Base-by-base conservation (phyloP, 92 coral and sea anemone genomes). In the Zoanthus solanderi region DNA sequence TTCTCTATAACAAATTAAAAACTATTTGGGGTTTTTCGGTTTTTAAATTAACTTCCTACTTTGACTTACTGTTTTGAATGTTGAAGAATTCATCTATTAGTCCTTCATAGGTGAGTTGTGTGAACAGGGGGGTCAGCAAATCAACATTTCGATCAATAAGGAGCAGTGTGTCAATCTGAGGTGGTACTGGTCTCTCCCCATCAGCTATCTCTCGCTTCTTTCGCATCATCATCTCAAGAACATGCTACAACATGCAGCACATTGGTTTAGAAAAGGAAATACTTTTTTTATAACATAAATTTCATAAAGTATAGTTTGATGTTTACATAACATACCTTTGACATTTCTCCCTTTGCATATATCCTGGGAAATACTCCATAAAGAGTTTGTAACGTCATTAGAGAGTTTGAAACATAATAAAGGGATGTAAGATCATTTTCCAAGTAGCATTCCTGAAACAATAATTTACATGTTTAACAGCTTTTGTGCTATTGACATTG, bases 51-150 rank as follows among this genome's bases (percentile, higher is more conserved):
- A 11, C 31, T 31, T 3, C 9, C 32, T 23, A 9, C 10, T 13
- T 7, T n/a, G 17, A 88, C 99, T 92, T 76, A 97, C 99, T 97
- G 87, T 97, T 94, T 11, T 97, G 97, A 71, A 95, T 97, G 67
- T 92, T 95, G 90, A 92, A 97, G 4, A 97, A 78, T 66, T 97
- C 99, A 84, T 97, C 99, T 45, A 95, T 97, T 47, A 97, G 93
- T n/a, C 99, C 99, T 76, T 97, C 99, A 71, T 97, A 97, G 0
- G 99, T 97, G 71, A 97, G 95, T 52, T 97, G 99, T 3, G 99
- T 97, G 66, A 96, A 94, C 42, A 97, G 89, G 30, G 99, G 99
- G 34, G 99, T 97, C 73, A 97, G 80, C 16, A 94, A 63, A 82
- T 97, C 99, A 32, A 97, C 96, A 78, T 93, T 92, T 77, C 98